Evolutionary conservation across 2,888 invertebrate species (phyloP), one percentile per base, ranked within the genome.

Genomic region (Teinopalpus imperialis): DNA sequence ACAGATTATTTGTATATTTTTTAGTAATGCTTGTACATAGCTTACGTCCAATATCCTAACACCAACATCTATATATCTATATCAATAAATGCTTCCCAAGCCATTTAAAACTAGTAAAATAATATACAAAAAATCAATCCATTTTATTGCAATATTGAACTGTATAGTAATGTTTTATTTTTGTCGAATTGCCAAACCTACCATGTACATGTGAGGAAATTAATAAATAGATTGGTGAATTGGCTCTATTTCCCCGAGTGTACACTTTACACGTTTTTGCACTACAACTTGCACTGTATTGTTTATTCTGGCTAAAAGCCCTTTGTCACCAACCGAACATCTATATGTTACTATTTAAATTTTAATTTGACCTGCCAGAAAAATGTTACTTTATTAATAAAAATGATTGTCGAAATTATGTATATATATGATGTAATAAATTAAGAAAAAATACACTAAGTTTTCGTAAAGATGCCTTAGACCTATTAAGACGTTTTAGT

Each of bases 371-470:
- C 76, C 75, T 78, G 74, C 74, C 82, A 73, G 77, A 77, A 57
- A 79, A 69, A 79, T 81, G 79, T 82, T 80, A 78, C 76, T 70
- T 81, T 79, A 73, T 72, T 74, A 74, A 74, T 74, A 76, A 39
- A 41, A 76, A 77, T 80, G 69, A 78, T 76, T 80, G 81, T 81
- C 80, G 74, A 86, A 83, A 83, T 85, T 86, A 83, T 87, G 83
- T 87, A 86, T 86, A 85, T 83, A 83, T 85, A 83, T 81, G 81
- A 80, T 81, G 77, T 85, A 83, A 83, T 86, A 82, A 82, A 85
- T 81, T 83, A 81, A 81, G 81, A 82, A 78, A 79, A 69, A 82
- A 78, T 80, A 82, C 78, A 80, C 70, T 83, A 85, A 82, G 82
- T 83, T 86, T 83, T 85, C 81, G 79, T 82, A 81, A 81, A 70